These are phyloP conservation scores for Drosophila affinis DNA, from an alignment of 2,888 invertebrate species.

Conservation along the genomic window DNA sequence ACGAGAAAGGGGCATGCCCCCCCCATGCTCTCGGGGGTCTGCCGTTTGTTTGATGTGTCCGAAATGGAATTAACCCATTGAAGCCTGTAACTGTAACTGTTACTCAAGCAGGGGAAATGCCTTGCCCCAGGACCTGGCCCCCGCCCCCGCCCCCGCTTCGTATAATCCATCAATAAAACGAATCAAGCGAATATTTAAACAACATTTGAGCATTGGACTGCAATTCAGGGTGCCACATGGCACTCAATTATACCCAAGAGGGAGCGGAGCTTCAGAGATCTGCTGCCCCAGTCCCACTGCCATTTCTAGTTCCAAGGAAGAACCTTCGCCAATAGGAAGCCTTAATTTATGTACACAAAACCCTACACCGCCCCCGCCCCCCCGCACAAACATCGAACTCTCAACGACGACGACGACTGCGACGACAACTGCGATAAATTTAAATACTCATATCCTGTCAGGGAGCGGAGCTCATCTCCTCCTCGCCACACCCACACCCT, in stretches of 20 bases:
- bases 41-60: conserved; percentile 57
- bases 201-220: conserved; percentile 6
- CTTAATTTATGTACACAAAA: conserved; percentile 71
- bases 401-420: conserved; percentile 16
- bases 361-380: too few species aligned
- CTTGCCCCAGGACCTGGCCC: too few species aligned
- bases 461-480: conserved; percentile 26
- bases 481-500: background rate
- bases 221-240: conserved; percentile 28
- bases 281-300: background rate
- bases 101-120: background rate
- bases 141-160: too few species aligned
- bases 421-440: conserved; percentile 63
- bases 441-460: conserved; percentile 72
- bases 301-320: background rate
- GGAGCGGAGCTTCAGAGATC: background rate
- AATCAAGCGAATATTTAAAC: conserved; percentile 1
- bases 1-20: conserved; percentile 1
- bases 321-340: conserved; percentile 16
- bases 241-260: conserved; percentile 38
- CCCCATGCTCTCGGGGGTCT: conserved; percentile 7
- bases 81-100: conserved; percentile 31
- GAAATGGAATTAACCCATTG: conserved; percentile 30
- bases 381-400: conserved; percentile 42
- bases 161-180: background rate